Base-by-base conservation (phyloP, 2,113 vertebrate species). In the Periophthalmus modestus region DNA sequence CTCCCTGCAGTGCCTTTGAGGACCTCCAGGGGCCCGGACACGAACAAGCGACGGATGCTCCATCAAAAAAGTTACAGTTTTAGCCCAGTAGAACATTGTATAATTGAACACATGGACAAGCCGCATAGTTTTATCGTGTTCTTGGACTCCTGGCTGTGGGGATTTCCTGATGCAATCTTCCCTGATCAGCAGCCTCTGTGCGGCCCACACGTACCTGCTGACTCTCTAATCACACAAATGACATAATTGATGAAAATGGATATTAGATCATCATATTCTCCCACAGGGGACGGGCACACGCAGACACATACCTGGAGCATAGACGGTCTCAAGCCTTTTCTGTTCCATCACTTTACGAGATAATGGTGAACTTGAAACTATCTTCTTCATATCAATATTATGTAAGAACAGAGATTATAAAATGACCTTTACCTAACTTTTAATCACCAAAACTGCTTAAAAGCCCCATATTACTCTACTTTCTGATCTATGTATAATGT, bases 171-270 rank as follows among this genome's bases (percentile, higher is more conserved):
- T 66, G 47, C 55, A 57, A 55, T 75, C 19, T 24, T 19, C 19
- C 73, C 77, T 72, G 68, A 77, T 84, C 80, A 77, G 78, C 63
- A 69, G 83, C 61, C 54, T 78, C 84, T 87, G 87, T 75, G 80
- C 77, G 63, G 50, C 71, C 73, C 58, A 66, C 82, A 59, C 65
- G 79, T 71, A 46, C 83, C 72, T 24, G 82, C 81, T 72, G 84
- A 43, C 19, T 39, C 19, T 75, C 48, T 87, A 83, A 87, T 87
- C 79, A 71, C 65, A 78, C 78, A 85, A 85, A 87, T 89, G 34
- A 75, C 39, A 85, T 80, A 88, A 89, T 82, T 86, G 85, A 71
- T 66, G 46, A 66, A 34, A 54, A 82, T 83, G 50, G 83, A 82
- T 82, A 75, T 77, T 82, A 82, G 10, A 78, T 76, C 72, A 65